A percentile compares a stretch with the other conserved stretches of the same genome.
Conservation (phyloP, 2,113 vertebrate species). For the Lycaon pictus region DNA sequence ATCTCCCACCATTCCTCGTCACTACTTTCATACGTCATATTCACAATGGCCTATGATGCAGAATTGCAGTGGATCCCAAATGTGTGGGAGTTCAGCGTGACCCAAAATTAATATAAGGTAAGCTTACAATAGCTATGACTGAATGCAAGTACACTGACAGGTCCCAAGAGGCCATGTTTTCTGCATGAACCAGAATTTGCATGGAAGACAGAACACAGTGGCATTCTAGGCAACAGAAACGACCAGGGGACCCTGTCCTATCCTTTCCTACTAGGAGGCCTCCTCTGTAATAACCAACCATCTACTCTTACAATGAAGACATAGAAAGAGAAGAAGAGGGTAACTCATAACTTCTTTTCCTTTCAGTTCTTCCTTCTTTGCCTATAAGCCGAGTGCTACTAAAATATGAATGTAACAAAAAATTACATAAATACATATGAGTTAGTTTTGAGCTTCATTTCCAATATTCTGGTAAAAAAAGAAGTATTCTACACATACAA, state of each 20-base stretch:
- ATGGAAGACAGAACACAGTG: neutral
- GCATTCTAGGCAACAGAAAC: neutral
- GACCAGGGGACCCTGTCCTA: neutral
- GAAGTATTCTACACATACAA: neutral
- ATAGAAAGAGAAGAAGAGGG: neutral
- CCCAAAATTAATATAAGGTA: neutral
- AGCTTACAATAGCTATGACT: fast-evolving
- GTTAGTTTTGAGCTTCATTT: neutral
- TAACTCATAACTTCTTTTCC: neutral
- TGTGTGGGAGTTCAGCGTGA: neutral
- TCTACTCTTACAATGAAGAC: neutral
- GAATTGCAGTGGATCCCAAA: neutral
- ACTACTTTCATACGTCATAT: neutral
- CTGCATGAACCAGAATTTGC: neutral
- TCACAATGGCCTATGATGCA: neutral
- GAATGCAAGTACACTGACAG: neutral
- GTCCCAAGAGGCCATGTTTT: neutral
- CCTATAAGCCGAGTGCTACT: neutral
- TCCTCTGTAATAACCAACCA: neutral
- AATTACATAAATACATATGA: neutral
- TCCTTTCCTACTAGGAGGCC: neutral
- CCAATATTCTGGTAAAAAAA: neutral
- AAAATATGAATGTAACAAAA: neutral
- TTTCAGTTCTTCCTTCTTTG: neutral
- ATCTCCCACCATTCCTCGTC: neutral